Conservation (phyloP, 2,888 invertebrate genomes). For the Acronicta alni region DNA sequence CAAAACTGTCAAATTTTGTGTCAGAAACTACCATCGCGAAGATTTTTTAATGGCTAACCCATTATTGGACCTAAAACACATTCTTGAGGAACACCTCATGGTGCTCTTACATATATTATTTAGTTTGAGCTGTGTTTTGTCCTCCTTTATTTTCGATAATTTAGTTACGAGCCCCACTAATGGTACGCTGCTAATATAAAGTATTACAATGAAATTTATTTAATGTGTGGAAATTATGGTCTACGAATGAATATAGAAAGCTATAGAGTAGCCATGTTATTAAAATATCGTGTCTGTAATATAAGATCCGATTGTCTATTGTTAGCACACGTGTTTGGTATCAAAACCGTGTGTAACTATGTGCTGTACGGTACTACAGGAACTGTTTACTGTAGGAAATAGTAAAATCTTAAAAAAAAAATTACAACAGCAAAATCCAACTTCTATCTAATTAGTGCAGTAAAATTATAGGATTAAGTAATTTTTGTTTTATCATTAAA, state of each 20-base stretch:
- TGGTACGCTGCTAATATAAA: too few species aligned
- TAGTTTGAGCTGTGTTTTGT: too few species aligned
- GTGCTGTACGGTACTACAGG: not conserved
- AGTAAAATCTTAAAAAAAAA: not conserved
- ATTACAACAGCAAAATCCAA: not conserved
- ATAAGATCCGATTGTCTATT: slow-evolving; percentile 42
- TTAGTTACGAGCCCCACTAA: too few species aligned
- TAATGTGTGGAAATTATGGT: not conserved
- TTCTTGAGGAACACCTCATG: not conserved
- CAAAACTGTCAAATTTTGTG: too few species aligned
- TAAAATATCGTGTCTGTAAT: slow-evolving; percentile 39
- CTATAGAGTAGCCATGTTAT: slow-evolving; percentile 26
- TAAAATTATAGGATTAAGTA: not conserved
- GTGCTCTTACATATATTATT: too few species aligned
- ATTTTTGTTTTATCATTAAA: not conserved
- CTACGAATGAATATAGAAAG: slow-evolving; percentile 7
- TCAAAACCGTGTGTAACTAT: slow-evolving; percentile 12
- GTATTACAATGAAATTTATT: not conserved
- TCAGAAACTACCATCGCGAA: too few species aligned
- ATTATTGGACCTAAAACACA: not conserved
- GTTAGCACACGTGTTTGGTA: slow-evolving; percentile 29
- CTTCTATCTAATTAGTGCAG: not conserved
- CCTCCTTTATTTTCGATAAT: too few species aligned
- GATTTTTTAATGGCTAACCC: too few species aligned
- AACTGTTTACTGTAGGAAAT: not conserved